Conservation (phyloP, 92 coral and sea anemone genomes). For the Epizoanthus scotinus region DNA sequence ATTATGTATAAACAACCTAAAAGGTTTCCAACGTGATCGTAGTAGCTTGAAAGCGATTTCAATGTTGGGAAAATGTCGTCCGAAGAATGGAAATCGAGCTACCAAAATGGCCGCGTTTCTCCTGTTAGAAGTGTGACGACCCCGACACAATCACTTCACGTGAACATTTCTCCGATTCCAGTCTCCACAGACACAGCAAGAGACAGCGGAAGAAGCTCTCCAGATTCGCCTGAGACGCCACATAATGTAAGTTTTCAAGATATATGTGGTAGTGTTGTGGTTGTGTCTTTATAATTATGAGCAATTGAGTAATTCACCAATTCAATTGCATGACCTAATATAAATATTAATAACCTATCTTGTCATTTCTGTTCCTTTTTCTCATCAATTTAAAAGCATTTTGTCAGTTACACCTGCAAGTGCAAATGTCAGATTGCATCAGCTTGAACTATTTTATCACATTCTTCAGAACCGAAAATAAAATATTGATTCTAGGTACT, state of each 20-base stretch:
- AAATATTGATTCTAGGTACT: no score
- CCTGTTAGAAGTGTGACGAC: neutral
- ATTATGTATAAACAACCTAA: neutral
- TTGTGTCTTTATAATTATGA: no score
- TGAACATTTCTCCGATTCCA: slow-evolving; percentile 40
- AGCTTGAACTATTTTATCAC: no score
- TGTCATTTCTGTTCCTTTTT: no score
- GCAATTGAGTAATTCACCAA: no score
- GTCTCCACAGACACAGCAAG: slow-evolving; percentile 34
- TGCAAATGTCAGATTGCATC: no score
- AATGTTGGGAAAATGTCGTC: slow-evolving; percentile 17
- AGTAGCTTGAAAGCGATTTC: neutral
- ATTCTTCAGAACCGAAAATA: no score
- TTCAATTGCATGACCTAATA: no score
- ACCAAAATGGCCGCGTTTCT: slow-evolving; percentile 33
- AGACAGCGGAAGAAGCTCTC: slow-evolving; percentile 41
- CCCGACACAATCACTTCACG: slow-evolving; percentile 15
- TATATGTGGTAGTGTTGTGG: neutral
- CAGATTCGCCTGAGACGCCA: slow-evolving; percentile 25
- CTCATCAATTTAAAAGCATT: no score
- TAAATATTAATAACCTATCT: no score
- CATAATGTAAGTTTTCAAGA: slow-evolving; percentile 24
- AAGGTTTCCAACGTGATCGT: neutral
- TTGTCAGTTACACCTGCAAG: no score
- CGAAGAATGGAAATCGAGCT: slow-evolving; percentile 21